These are phyloP conservation scores for Hartigia nigra DNA, from an alignment of 2,888 invertebrate species.

Conservation along the genomic window DNA sequence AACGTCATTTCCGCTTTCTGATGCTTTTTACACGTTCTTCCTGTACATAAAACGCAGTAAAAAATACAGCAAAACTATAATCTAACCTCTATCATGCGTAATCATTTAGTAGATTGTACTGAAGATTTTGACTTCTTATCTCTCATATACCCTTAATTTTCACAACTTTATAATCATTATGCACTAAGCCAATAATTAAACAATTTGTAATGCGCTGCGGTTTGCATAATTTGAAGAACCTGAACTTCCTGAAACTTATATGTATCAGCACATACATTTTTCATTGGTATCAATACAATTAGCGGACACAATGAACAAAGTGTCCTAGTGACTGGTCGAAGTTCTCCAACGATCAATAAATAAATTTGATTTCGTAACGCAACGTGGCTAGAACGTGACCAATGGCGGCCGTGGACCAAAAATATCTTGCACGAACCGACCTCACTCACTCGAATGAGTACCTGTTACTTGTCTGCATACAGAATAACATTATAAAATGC, in stretches of 20 bases:
- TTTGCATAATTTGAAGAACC: no score
- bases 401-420: slow-evolving; percentile 37
- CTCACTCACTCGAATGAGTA: background rate
- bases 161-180: background rate
- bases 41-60: background rate
- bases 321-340: background rate
- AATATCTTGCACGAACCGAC: slow-evolving; percentile 17
- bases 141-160: background rate
- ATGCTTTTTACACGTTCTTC: background rate
- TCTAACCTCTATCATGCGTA: no score
- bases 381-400: slow-evolving; percentile 40
- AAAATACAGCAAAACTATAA: no score
- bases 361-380: slow-evolving; percentile 51
- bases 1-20: background rate
- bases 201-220: background rate
- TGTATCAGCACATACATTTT: background rate
- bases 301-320: background rate
- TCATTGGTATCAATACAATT: background rate
- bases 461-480: background rate
- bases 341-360: slow-evolving; percentile 36
- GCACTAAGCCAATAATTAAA: background rate
- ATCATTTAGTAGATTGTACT: background rate
- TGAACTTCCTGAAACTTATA: background rate
- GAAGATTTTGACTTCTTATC: background rate
- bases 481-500: background rate